Evolutionary conservation across 2,113 vertebrate genomes (phyloP).

Genomic region (Phocoena sinus): DNA sequence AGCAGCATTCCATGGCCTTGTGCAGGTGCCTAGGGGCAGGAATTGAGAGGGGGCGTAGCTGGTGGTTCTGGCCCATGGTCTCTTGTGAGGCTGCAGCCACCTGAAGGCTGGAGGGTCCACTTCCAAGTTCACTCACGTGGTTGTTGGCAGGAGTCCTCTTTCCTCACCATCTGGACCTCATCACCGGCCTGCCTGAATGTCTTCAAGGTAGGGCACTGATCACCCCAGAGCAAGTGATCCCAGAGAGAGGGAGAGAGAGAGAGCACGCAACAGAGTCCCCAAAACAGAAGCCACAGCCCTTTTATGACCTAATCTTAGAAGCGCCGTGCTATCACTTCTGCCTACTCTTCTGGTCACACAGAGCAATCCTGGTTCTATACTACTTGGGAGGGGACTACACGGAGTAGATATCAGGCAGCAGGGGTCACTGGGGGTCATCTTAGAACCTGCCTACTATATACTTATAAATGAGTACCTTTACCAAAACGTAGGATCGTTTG

Average conservation of each 20-base stretch:
- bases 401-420: not conserved
- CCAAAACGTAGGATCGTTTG: not conserved
- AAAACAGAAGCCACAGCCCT: not conserved
- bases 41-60: fast-evolving
- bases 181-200: not conserved
- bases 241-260: not conserved
- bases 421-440: fast-evolving
- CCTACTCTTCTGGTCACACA: not conserved
- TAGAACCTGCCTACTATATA: fast-evolving
- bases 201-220: not conserved
- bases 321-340: fast-evolving
- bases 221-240: not conserved
- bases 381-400: not conserved
- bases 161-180: not conserved
- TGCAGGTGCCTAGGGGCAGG: too few species aligned
- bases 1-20: too few species aligned
- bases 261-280: not conserved
- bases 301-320: not conserved
- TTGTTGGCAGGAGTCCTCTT: not conserved
- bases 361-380: too few species aligned
- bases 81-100: not conserved
- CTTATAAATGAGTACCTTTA: too few species aligned
- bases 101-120: too few species aligned
- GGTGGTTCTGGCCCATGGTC: not conserved
- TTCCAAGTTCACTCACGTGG: not conserved